A percentile compares a stretch with the other conserved stretches of the same genome.
phyloP scores from a whole-genome alignment of 2,113 vertebrate species.

The Siniperca knerii region DNA sequence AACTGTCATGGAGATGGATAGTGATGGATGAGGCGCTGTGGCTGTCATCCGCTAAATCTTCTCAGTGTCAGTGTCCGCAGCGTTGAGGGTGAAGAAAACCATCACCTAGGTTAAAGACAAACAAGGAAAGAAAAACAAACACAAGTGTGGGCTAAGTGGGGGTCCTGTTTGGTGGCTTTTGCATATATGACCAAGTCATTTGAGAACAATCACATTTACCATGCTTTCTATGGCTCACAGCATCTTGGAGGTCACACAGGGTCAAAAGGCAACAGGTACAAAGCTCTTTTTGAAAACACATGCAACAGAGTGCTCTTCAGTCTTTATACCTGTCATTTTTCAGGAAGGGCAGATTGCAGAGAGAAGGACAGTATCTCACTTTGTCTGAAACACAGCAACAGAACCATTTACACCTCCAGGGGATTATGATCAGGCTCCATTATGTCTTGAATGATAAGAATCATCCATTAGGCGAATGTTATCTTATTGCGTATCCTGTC shows the following conservation, averaged over 20 bases:
- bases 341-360: conserved; percentile 26
- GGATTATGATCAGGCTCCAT: conserved; percentile 59
- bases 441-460: conserved; percentile 71
- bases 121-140: conserved; percentile 75
- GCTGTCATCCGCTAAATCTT: conserved; percentile 62
- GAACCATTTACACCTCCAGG: conserved; percentile 70
- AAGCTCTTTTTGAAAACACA: conserved; percentile 41
- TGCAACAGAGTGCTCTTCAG: conserved; percentile 17
- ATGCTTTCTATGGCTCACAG: conserved; percentile 27
- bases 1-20: conserved; percentile 52
- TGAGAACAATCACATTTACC: conserved; percentile 43
- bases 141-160: conserved; percentile 35
- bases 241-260: neutral
- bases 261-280: conserved; percentile 50
- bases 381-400: conserved; percentile 53
- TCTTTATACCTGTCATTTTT: conserved; percentile 52
- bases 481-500: conserved; percentile 67
- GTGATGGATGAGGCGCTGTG: conserved; percentile 65
- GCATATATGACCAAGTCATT: conserved; percentile 58
- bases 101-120: conserved; percentile 54
- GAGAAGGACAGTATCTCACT: conserved; percentile 32
- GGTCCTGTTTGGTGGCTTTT: conserved; percentile 70
- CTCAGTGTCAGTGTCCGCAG: conserved; percentile 60
- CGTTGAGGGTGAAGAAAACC: conserved; percentile 42
- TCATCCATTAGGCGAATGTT: conserved; percentile 62